phyloP scores from a whole-genome alignment of 2,888 invertebrate species.

The Netelia inedita region DNA sequence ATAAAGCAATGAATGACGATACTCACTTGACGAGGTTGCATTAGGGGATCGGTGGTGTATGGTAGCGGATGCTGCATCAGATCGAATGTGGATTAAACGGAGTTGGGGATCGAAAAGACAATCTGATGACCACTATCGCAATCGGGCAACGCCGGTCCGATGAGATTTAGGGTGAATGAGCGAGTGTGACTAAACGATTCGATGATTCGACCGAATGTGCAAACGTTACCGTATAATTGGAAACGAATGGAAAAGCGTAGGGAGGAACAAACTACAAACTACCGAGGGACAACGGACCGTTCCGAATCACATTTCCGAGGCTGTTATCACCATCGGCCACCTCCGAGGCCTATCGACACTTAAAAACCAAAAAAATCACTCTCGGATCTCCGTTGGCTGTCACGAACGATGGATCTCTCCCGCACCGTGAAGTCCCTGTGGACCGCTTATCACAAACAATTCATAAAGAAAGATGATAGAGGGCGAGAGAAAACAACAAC shows the following conservation, averaged over 20 bases:
- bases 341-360: conserved; percentile 71
- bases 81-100: conserved; percentile 30
- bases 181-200: neutral
- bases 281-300: conserved; percentile 78
- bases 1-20: conserved; percentile 20
- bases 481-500: neutral
- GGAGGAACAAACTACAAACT: conserved; percentile 83
- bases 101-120: neutral
- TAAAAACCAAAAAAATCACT: conserved; percentile 17
- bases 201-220: neutral
- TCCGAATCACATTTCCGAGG: conserved; percentile 84
- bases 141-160: neutral
- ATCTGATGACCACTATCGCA: too few relatives aligned
- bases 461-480: neutral
- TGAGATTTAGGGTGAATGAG: neutral
- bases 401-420: conserved; percentile 9
- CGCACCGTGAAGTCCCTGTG: neutral
- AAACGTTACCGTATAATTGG: neutral
- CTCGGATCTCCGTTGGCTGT: conserved; percentile 11
- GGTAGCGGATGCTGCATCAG: conserved; percentile 62
- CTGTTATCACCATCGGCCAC: conserved; percentile 77
- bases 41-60: conserved; percentile 71
- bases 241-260: conserved; percentile 53
- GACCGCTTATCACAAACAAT: neutral
- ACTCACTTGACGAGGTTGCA: conserved; percentile 79